phyloP scores from a whole-genome alignment of 2,113 vertebrate species.

The Laterallus jamaicensis region DNA sequence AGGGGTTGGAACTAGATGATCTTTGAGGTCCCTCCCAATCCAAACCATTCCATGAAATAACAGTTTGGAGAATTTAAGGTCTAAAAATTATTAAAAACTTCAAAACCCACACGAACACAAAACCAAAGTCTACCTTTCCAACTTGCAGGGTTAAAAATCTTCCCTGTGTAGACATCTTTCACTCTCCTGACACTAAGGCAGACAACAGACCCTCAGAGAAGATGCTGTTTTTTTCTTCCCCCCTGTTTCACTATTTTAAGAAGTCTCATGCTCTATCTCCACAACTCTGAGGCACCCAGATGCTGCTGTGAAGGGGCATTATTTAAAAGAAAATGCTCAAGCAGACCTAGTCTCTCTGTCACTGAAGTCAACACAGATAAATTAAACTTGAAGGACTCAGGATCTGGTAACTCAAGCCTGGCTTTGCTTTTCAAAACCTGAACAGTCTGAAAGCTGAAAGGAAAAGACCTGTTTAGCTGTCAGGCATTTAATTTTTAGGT shows the following conservation, averaged over 20 bases:
- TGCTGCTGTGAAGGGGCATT: not conserved
- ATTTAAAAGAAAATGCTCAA: not conserved
- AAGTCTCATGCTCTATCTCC: not conserved
- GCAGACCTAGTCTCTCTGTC: fast-evolving
- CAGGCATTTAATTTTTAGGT: not conserved
- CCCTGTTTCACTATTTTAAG: not conserved
- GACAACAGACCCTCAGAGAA: not conserved
- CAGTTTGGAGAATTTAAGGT: not conserved
- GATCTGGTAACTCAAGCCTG: not conserved
- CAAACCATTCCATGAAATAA: too few relatives aligned
- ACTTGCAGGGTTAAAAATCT: not conserved
- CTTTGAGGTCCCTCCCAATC: too few relatives aligned
- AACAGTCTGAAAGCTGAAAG: not conserved
- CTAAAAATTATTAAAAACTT: not conserved
- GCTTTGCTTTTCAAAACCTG: not conserved
- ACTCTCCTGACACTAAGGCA: not conserved
- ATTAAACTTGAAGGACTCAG: not conserved
- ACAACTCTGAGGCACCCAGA: not conserved
- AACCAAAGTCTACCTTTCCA: not conserved
- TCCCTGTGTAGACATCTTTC: not conserved
- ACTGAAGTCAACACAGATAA: not conserved
- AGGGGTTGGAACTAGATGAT: too few relatives aligned
- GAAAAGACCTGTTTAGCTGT: not conserved
- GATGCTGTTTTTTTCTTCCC: not conserved
- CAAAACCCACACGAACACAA: not conserved